Base-by-base conservation (phyloP, 2,797 vertebrate genomes). In the Betta splendens region DNA sequence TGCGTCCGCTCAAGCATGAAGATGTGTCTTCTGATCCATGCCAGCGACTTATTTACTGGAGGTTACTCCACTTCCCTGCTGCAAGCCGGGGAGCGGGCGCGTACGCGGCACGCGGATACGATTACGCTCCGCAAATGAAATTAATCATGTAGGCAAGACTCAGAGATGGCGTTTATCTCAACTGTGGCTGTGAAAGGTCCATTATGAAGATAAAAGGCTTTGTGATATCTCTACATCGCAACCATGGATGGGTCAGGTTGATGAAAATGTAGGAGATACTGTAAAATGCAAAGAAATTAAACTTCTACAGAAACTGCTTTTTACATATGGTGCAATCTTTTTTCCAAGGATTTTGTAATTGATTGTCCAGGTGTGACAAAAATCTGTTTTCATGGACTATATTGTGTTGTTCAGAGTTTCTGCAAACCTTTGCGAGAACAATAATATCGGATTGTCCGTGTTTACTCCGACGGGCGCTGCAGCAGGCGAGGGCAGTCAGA, bases 401-500 rank as follows among this genome's bases (percentile, higher is more conserved):
- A 72, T 75, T 73, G 47, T 67, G 59, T 32, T 28, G n/a, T n/a
- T n/a, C n/a, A n/a, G n/a, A n/a, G n/a, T n/a, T 54, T 50, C 10
- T 1, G 38, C 60, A 40, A 73, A 76, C 28, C 36, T 66, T 80
- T 61, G 84, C 72, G 79, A 75, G 77, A 84, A 82, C 83, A 79
- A 58, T 64, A 32, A 67, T 82, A 83, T 81, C 69, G 79, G 80
- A 86, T 89, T 77, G 83, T 81, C 81, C 65, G 29, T 77, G 79
- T 88, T 87, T 85, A 80, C 78, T 81, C 75, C 82, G 77, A 85
- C 85, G 81, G 82, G 83, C 76, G 83, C 79, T 81, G 86, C 75
- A 69, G 80, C 71, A 73, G 80, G 77, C 78, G 74, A 81, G 75
- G 68, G 80, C 86, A 90, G 89, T 91, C 89, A 89, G 78, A 91